Percentiles rank a stretch among this genome's conserved stretches.
Conservation (phyloP, 1,140 invertebrate genomes). For the Plodia interpunctella region DNA sequence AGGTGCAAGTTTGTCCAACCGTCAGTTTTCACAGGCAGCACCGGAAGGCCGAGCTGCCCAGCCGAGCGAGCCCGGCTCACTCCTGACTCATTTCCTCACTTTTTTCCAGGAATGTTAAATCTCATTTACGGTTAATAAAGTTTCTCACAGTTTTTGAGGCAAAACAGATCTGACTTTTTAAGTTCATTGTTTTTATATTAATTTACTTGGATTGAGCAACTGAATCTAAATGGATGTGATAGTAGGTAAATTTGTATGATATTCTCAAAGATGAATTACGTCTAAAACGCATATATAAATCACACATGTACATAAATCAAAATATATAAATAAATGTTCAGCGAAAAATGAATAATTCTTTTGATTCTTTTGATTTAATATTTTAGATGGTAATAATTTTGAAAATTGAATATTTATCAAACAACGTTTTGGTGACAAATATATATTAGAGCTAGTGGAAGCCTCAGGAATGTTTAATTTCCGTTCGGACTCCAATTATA, state of each 20-base stretch:
- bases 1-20: conserved; percentile 9
- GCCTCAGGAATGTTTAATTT: conserved; percentile 49
- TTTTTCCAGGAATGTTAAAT: conserved; percentile 40
- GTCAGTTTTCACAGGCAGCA: conserved; percentile 15
- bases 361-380: too few relatives aligned
- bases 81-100: conserved; percentile 63
- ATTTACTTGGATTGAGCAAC: not conserved
- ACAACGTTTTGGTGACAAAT: conserved; percentile 1
- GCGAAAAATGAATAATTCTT: too few relatives aligned
- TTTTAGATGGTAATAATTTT: too few relatives aligned
- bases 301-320: too few relatives aligned
- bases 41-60: conserved; percentile 58
- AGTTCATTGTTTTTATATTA: not conserved
- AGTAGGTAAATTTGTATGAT: too few relatives aligned
- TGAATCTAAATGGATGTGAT: not conserved
- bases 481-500: conserved; percentile 33
- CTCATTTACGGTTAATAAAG: conserved; percentile 20
- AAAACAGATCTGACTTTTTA: not conserved
- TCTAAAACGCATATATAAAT: too few relatives aligned
- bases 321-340: too few relatives aligned
- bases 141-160: conserved; percentile 8
- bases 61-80: conserved; percentile 44
- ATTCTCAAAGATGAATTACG: too few relatives aligned
- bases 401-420: too few relatives aligned
- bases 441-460: not conserved